Conservation (phyloP, 2,888 invertebrate genomes). For the Drosophila affinis region DNA sequence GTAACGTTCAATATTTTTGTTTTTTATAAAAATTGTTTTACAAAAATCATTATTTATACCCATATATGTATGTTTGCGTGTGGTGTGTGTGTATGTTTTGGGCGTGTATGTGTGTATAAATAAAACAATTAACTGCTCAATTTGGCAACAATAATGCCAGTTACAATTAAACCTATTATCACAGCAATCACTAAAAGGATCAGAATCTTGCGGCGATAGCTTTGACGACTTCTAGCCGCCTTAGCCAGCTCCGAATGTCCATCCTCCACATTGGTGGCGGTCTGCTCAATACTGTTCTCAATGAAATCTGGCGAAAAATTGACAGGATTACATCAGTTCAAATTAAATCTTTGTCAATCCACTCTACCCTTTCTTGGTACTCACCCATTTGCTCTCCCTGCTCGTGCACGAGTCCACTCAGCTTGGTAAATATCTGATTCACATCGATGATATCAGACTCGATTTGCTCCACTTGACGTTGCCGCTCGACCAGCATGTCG, state of each 20-base stretch:
- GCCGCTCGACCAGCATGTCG: constrained; percentile 91
- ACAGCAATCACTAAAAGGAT: constrained; percentile 88
- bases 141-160: constrained; percentile 87
- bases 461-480: constrained; percentile 91
- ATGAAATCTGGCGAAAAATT: constrained; percentile 88
- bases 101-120: constrained; percentile 28
- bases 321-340: background rate
- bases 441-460: constrained; percentile 93
- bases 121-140: constrained; percentile 84
- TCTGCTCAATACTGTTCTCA: constrained; percentile 91
- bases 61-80: constrained; percentile 19
- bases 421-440: constrained; percentile 91
- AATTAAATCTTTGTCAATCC: background rate
- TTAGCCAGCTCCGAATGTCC: constrained; percentile 92
- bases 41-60: constrained; percentile 52
- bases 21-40: constrained; percentile 74
- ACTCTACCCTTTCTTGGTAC: constrained; percentile 60
- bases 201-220: constrained; percentile 90
- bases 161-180: constrained; percentile 88
- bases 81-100: constrained; percentile 32
- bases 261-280: constrained; percentile 90
- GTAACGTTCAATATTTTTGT: constrained; percentile 24
- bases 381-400: constrained; percentile 91
- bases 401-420: constrained; percentile 88
- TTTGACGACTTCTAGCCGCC: constrained; percentile 91